Conservation (phyloP, 2,888 invertebrate species). For the Rhopalosiphum nymphaeae region DNA sequence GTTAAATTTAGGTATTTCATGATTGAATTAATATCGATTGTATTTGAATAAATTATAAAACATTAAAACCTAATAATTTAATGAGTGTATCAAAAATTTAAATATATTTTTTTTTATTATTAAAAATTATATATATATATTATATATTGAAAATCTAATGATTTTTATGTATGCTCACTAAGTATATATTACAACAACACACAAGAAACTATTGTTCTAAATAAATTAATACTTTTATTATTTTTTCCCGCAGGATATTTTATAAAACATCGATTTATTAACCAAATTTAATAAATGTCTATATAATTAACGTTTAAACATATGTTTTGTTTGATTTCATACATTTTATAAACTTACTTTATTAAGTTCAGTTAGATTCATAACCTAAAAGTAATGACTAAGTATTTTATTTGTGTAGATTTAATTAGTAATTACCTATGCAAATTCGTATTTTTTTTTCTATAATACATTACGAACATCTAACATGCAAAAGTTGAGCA, state of each 20-base stretch:
- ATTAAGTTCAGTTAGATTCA: not conserved
- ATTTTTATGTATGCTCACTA: not conserved
- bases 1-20: not conserved
- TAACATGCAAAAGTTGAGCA: not conserved
- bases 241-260: not conserved
- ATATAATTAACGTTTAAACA: not conserved
- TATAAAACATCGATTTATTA: not conserved
- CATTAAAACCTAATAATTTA: not conserved
- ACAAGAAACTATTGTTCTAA: not conserved
- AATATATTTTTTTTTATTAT: not conserved
- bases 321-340: not conserved
- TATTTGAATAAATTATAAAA: constrained; percentile 4
- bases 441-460: not conserved
- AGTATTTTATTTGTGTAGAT: not conserved
- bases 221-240: not conserved
- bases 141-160: not conserved
- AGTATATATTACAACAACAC: not conserved
- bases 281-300: not conserved
- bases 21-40: not conserved
- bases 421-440: not conserved
- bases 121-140: not conserved
- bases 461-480: not conserved
- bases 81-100: not conserved
- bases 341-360: not conserved
- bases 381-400: not conserved